Conservation (phyloP, 2,888 invertebrate genomes). For the Syrista parreyssii region DNA sequence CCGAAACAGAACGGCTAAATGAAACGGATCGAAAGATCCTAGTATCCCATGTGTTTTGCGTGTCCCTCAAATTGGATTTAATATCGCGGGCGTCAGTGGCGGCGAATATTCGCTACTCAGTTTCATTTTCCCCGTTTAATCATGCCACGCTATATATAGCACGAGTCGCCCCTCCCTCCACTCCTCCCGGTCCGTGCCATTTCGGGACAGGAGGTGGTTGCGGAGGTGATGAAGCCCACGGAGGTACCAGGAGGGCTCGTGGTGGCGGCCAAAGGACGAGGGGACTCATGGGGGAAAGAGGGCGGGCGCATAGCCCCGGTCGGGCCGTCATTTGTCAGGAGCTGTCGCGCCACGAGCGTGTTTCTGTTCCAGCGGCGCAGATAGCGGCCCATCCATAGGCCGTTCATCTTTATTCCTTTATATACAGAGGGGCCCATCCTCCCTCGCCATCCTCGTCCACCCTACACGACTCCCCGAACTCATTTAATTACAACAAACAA, state of each 20-base stretch:
- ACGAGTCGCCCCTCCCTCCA: constrained; percentile 15
- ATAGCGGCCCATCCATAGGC: constrained; percentile 65
- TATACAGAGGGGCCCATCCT: constrained; percentile 37
- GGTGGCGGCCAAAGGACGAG: constrained; percentile 25
- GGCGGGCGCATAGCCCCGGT: constrained; percentile 52
- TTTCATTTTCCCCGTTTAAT: constrained; percentile 61
- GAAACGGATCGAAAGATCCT: background rate
- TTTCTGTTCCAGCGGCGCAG: constrained; percentile 65
- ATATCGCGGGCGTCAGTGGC: background rate
- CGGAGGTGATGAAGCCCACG: background rate
- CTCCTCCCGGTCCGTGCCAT: background rate
- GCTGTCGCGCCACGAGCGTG: constrained; percentile 65
- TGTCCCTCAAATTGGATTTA: background rate
- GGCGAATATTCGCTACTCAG: constrained; percentile 48
- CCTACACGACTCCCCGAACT: constrained; percentile 64
- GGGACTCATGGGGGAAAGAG: constrained; percentile 29
- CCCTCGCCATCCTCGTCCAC: constrained; percentile 38
- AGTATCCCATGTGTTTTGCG: background rate
- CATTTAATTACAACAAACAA: constrained; percentile 67
- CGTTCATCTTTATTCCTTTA: constrained; percentile 66
- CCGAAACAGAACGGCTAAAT: background rate
- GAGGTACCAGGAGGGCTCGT: constrained; percentile 19
- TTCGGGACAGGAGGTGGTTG: background rate
- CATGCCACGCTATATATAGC: constrained; percentile 42
- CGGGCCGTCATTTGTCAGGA: constrained; percentile 66